Percentiles rank a stretch among this genome's conserved stretches.
Conservation (phyloP, 2,113 vertebrate species). For the Syngnathus typhle region DNA sequence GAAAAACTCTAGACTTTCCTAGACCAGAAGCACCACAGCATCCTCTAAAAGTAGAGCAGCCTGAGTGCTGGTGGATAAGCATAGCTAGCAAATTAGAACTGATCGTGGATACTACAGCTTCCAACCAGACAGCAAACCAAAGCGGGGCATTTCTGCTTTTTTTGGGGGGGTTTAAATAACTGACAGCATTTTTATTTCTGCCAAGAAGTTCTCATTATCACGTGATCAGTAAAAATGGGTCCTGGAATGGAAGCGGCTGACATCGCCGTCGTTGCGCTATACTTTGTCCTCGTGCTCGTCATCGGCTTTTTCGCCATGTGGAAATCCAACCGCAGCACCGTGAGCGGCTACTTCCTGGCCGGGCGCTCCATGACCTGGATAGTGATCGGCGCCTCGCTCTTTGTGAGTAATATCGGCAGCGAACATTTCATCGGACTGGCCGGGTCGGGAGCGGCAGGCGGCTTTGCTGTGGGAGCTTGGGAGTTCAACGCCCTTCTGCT, state of each 20-base stretch:
- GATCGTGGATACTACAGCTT: conserved; percentile 79
- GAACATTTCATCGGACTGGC: conserved; percentile 99
- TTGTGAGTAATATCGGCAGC: conserved; percentile 99
- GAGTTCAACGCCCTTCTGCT: conserved; percentile 97
- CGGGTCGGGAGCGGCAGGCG: conserved; percentile 95
- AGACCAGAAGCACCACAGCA: conserved; percentile 79
- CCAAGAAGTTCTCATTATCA: background rate
- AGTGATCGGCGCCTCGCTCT: conserved; percentile 91
- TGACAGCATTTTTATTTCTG: background rate
- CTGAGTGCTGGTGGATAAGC: conserved; percentile 83
- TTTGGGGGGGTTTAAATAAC: background rate
- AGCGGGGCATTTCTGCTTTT: conserved; percentile 62
- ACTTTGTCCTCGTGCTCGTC: conserved; percentile 90
- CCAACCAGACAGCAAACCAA: conserved; percentile 92
- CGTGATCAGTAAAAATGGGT: conserved; percentile 71
- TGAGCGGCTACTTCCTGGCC: conserved; percentile 96
- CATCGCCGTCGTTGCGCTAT: conserved; percentile 90
- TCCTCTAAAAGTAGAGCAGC: conserved; percentile 75
- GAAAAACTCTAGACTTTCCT: conserved; percentile 84
- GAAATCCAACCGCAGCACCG: conserved; percentile 92
- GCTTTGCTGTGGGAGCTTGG: conserved; percentile 97
- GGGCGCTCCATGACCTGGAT: conserved; percentile 96
- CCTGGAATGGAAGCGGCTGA: conserved; percentile 86
- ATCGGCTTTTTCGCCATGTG: conserved; percentile 97
- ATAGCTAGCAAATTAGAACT: conserved; percentile 66